These are phyloP conservation scores for Cygnus atratus DNA, from an alignment of 2,113 vertebrate species.

Conservation along the genomic window DNA sequence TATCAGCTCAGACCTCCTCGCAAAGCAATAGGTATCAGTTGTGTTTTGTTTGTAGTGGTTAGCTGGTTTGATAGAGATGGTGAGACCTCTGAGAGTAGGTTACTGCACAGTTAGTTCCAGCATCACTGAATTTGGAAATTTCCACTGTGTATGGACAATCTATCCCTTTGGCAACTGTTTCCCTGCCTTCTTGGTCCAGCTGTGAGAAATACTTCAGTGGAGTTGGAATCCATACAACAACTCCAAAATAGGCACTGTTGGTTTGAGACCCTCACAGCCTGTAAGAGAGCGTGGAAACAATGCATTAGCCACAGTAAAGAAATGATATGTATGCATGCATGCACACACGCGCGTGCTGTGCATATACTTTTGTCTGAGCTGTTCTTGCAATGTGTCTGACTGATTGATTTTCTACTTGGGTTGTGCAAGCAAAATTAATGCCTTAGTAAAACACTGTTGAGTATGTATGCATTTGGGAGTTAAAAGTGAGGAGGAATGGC, in stretches of 20 bases:
- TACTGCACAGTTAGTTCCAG: neutral
- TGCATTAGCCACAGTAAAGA: neutral
- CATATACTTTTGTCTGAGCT: neutral
- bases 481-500: neutral
- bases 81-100: neutral
- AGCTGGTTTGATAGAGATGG: neutral
- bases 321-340: rapidly evolving
- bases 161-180: neutral
- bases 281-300: rapidly evolving
- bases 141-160: neutral
- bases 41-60: neutral
- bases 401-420: neutral
- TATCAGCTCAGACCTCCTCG: conserved; percentile 90
- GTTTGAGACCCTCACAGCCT: neutral
- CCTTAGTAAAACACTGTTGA: neutral
- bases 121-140: neutral
- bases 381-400: neutral
- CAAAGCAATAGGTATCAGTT: conserved; percentile 84
- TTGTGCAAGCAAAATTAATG: neutral
- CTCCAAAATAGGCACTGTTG: neutral
- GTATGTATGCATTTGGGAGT: neutral
- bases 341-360: rapidly evolving
- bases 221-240: neutral
- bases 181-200: neutral
- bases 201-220: neutral